Conservation (phyloP, 2,888 invertebrate species). For the Tetragnatha montana region DNA sequence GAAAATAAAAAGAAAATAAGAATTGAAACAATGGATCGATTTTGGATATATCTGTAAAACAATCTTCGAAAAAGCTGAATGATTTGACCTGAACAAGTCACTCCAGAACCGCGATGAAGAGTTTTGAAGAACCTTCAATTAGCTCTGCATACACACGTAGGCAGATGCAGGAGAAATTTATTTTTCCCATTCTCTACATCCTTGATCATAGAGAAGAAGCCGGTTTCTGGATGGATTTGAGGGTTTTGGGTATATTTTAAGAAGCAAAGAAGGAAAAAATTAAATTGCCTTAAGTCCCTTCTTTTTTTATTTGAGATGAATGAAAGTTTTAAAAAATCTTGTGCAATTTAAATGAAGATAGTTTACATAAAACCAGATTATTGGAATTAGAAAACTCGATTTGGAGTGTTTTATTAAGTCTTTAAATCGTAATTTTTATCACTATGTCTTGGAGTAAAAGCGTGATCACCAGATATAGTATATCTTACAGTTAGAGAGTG, state of each 20-base stretch:
- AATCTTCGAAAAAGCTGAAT: conserved; percentile 9
- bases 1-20: too few species aligned
- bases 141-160: conserved; percentile 17
- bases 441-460: too few species aligned
- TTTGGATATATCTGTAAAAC: conserved; percentile 12
- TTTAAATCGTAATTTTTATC: too few species aligned
- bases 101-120: conserved; percentile 4
- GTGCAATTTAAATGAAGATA: too few species aligned
- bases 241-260: background rate
- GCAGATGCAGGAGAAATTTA: background rate
- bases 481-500: too few species aligned
- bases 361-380: too few species aligned
- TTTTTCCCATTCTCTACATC: background rate
- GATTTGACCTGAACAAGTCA: conserved; percentile 44
- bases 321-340: too few species aligned
- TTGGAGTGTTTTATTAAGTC: too few species aligned
- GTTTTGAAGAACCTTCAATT: conserved; percentile 35
- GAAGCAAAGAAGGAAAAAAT: background rate
- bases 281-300: too few species aligned
- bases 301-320: too few species aligned
- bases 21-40: conserved; percentile 26
- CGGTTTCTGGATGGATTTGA: background rate
- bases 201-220: background rate
- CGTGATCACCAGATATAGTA: too few species aligned
- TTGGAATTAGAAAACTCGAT: too few species aligned